Percentiles rank a stretch among this genome's conserved stretches.
phyloP scores from a whole-genome alignment of 2,888 invertebrate genomes.

The Campopleginae sp. region DNA sequence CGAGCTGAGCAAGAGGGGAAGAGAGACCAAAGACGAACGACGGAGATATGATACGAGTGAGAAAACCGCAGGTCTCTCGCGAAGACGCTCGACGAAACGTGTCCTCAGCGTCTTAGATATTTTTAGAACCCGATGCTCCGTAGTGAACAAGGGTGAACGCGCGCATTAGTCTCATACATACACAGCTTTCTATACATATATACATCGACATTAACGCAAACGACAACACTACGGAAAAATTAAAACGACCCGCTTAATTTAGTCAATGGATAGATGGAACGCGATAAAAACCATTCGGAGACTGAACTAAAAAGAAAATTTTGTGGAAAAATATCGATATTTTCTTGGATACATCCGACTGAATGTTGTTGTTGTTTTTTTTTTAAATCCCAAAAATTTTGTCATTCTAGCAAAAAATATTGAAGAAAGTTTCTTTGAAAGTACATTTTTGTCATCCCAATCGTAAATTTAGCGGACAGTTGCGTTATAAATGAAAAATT shows the following conservation, averaged over 20 bases:
- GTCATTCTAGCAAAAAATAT: too few relatives aligned
- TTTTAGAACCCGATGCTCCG: constrained; percentile 77
- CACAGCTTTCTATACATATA: constrained; percentile 30
- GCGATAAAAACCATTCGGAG: not conserved
- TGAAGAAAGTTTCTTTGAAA: too few relatives aligned
- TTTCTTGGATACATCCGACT: too few relatives aligned
- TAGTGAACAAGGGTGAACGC: constrained; percentile 80
- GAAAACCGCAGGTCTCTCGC: constrained; percentile 45
- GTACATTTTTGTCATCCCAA: too few relatives aligned
- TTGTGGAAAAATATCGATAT: too few relatives aligned
- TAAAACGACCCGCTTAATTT: not conserved
- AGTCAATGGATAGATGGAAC: not conserved
- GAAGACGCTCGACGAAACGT: constrained; percentile 50
- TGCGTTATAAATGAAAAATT: too few relatives aligned
- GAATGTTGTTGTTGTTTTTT: too few relatives aligned
- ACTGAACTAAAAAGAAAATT: too few relatives aligned
- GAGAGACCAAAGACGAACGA: constrained; percentile 18
- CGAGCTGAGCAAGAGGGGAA: not conserved
- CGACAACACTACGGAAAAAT: not conserved
- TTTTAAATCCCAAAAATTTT: too few relatives aligned
- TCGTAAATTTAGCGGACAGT: too few relatives aligned
- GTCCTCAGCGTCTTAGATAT: constrained; percentile 68
- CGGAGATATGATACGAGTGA: constrained; percentile 36
- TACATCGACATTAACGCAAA: not conserved
- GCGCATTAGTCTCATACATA: constrained; percentile 71